Conservation (phyloP, 2,888 invertebrate species). For the Thumatha senex region DNA sequence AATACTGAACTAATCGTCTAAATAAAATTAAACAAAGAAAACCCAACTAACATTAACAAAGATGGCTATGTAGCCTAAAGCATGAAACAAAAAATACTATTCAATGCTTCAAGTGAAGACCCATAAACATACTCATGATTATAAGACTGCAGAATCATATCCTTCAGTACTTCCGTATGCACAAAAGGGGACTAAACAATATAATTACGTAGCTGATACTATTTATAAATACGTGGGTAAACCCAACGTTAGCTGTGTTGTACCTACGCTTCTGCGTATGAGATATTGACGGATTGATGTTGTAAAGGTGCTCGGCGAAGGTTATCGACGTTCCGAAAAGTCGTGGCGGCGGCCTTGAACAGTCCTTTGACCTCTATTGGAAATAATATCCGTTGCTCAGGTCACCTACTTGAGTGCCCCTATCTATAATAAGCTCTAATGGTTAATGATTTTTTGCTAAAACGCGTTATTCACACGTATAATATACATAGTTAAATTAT, state of each 20-base stretch:
- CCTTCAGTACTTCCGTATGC: conserved; percentile 15
- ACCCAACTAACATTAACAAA: too few species aligned
- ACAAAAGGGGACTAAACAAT: conserved; percentile 7
- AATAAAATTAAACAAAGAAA: too few species aligned
- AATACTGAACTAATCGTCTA: too few species aligned
- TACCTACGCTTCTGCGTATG: conserved; percentile 7
- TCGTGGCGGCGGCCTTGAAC: conserved; percentile 67
- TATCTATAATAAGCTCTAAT: conserved; percentile 38
- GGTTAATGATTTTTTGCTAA: conserved; percentile 34
- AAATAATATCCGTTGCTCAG: conserved; percentile 55
- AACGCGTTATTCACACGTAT: neutral
- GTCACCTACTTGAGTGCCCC: conserved; percentile 71
- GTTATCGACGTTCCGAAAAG: conserved; percentile 66
- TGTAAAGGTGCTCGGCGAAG: conserved; percentile 57
- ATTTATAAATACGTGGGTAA: conserved; percentile 9
- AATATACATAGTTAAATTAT: neutral
- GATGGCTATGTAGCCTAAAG: too few species aligned
- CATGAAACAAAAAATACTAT: too few species aligned
- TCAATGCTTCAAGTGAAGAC: too few species aligned
- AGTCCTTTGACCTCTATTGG: conserved; percentile 72
- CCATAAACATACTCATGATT: too few species aligned
- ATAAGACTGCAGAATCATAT: conserved; percentile 1
- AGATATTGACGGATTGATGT: conserved; percentile 21
- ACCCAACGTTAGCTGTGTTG: conserved; percentile 10
- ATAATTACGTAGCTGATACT: conserved; percentile 4